A percentile compares a stretch with the other conserved stretches of the same genome.
Evolutionary conservation across 2,888 invertebrate genomes (phyloP).

Genomic region (Hirtodrosophila trivittata): DNA sequence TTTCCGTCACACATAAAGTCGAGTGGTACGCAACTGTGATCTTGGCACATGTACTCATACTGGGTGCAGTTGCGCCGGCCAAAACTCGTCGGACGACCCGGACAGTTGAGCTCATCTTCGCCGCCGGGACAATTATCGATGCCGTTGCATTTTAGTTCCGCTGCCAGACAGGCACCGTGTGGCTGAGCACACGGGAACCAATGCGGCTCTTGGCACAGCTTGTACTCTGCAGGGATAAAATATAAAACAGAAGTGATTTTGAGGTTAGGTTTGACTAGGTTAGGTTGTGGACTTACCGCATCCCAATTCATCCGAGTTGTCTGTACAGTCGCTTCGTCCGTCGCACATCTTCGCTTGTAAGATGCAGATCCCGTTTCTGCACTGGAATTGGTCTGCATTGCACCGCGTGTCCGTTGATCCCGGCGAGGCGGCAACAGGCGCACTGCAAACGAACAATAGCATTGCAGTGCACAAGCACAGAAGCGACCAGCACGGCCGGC

Average conservation of each 20-base stretch:
- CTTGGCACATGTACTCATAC: constrained; percentile 81
- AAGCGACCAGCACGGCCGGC: constrained; percentile 24
- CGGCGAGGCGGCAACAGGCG: constrained; percentile 59
- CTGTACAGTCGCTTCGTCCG: constrained; percentile 80
- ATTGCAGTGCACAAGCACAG: constrained; percentile 49
- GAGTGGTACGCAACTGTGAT: constrained; percentile 87
- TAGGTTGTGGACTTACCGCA: constrained; percentile 74
- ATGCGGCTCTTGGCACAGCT: constrained; percentile 80
- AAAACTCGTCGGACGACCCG: constrained; percentile 41
- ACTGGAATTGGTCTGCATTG: constrained; percentile 85
- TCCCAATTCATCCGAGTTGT: constrained; percentile 81
- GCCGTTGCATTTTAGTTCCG: constrained; percentile 89
- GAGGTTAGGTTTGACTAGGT: constrained; percentile 16
- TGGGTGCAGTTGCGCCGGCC: constrained; percentile 71
- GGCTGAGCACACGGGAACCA: constrained; percentile 82
- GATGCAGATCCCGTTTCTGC: constrained; percentile 84
- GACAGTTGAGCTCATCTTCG: constrained; percentile 86
- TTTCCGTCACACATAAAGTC: constrained; percentile 89
- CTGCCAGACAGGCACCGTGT: constrained; percentile 88
- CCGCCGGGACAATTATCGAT: constrained; percentile 87
- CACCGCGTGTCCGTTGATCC: constrained; percentile 59
- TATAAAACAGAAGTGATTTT: not conserved
- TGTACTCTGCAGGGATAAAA: constrained; percentile 63
- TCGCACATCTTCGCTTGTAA: constrained; percentile 80
- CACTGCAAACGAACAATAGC: constrained; percentile 63